A percentile compares a stretch with the other conserved stretches of the same genome.
Evolutionary conservation across 2,113 vertebrate genomes (phyloP).

Genomic region (Panurus biarmicus): DNA sequence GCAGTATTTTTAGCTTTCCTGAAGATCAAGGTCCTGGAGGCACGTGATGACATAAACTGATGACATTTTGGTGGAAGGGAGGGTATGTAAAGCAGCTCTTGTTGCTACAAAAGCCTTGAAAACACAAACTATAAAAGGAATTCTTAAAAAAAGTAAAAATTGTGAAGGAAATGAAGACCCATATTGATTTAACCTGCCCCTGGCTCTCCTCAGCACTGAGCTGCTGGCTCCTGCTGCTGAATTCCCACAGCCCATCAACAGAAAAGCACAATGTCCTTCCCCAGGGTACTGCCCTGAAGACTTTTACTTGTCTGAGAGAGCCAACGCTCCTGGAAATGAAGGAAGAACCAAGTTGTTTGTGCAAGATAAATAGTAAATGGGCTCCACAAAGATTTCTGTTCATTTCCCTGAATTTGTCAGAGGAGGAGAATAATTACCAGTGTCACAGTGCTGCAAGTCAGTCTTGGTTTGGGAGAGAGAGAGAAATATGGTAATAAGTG

Average conservation of each 20-base stretch:
- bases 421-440: slow-evolving; percentile 1
- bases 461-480: not conserved
- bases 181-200: not conserved
- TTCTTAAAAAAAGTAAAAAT: not conserved
- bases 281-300: not conserved
- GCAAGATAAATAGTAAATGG: not conserved
- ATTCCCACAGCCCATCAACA: not conserved
- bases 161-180: not conserved
- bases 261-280: not conserved
- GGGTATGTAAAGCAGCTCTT: not conserved
- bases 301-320: not conserved
- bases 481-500: not conserved
- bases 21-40: not conserved
- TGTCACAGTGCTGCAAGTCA: not conserved
- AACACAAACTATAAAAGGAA: not conserved
- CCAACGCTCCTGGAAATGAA: not conserved
- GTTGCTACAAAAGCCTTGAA: not conserved
- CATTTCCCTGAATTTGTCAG: not conserved
- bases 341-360: not conserved
- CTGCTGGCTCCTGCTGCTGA: not conserved
- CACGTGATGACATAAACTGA: accelerated
- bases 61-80: not conserved
- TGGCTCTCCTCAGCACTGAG: accelerated
- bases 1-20: not conserved
- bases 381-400: not conserved